These are phyloP conservation scores for Pogonocichla stellata DNA, from an alignment of 2,113 vertebrate species.

Conservation along the genomic window DNA sequence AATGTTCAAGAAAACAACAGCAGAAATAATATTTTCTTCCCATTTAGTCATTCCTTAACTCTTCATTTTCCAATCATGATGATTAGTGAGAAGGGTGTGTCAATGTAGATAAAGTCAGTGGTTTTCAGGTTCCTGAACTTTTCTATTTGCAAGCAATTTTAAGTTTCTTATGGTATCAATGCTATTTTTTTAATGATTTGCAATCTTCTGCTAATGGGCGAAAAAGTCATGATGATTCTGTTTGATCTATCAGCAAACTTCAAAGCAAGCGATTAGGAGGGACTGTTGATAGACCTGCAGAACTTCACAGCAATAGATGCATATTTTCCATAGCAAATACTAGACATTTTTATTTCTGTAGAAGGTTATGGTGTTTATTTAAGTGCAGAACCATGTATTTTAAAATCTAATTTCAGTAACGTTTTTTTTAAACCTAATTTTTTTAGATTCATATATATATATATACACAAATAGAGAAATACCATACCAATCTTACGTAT, in stretches of 20 bases:
- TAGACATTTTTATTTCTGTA: neutral
- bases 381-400: neutral
- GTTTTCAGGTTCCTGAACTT: neutral
- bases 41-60: neutral
- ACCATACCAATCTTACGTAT: neutral
- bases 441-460: too few relatives aligned
- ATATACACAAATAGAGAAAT: neutral
- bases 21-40: neutral
- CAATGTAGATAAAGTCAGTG: neutral
- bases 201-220: neutral
- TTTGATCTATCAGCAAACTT: neutral
- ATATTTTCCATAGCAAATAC: neutral
- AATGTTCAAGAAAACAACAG: neutral
- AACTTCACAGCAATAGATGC: neutral
- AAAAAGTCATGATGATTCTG: neutral
- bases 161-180: neutral
- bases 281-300: neutral
- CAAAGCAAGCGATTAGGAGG: neutral
- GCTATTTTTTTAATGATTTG: neutral
- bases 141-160: neutral
- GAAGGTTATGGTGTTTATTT: neutral
- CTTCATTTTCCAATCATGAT: neutral
- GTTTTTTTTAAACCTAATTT: neutral
- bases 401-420: neutral
- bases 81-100: neutral